These are phyloP conservation scores for Syndactyla subalaris DNA, from an alignment of 2,797 vertebrate genomes.

Conservation along the genomic window DNA sequence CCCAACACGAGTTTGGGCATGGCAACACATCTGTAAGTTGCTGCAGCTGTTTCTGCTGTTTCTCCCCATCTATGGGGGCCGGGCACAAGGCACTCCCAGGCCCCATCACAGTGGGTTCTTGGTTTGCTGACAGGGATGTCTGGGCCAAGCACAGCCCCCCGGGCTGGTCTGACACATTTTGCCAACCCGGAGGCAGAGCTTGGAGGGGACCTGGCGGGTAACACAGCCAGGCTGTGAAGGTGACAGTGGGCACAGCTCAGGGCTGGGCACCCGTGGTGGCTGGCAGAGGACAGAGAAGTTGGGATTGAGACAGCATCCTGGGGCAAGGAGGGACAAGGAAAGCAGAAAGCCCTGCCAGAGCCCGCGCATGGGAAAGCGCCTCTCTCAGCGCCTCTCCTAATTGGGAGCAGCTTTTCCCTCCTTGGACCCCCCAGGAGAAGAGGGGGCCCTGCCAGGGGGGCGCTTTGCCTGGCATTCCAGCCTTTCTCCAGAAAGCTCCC, in stretches of 20 bases:
- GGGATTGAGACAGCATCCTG: background rate
- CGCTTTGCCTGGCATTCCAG: background rate
- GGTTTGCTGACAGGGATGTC: background rate
- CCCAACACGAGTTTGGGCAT: background rate
- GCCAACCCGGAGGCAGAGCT: background rate
- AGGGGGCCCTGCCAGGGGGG: background rate
- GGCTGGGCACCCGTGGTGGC: background rate
- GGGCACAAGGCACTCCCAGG: background rate
- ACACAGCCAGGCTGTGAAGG: background rate
- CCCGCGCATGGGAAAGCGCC: conserved; percentile 35
- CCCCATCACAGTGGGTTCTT: background rate
- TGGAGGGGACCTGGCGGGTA: background rate
- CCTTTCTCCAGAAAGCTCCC: background rate
- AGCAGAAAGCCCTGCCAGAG: background rate
- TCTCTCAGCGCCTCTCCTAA: conserved; percentile 23
- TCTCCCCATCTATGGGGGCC: background rate
- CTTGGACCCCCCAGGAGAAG: conserved; percentile 45
- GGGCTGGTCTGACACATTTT: background rate
- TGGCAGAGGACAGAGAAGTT: background rate
- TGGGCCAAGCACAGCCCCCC: rapidly evolving
- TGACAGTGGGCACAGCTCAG: background rate
- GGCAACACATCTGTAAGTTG: rapidly evolving
- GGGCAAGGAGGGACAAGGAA: conserved; percentile 1
- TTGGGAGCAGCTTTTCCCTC: conserved; percentile 46
- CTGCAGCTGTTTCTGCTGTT: background rate